Evolutionary conservation across 2,888 invertebrate species (phyloP).

Genomic region (Aleiodes alternator): DNA sequence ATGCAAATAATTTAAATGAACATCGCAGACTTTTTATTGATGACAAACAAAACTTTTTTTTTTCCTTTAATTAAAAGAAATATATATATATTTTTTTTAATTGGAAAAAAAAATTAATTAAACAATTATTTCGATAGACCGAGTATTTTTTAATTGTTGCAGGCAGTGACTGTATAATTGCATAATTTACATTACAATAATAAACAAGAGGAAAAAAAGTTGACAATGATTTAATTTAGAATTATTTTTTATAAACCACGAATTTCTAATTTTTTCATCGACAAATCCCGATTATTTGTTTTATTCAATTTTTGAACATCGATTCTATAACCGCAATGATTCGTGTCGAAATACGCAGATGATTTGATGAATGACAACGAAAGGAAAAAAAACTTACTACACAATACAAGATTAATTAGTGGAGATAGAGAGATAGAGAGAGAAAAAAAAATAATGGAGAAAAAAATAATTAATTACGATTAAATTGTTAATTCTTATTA

Average conservation of each 20-base stretch:
- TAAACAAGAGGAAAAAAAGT: slow-evolving; percentile 24
- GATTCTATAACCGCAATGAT: no score
- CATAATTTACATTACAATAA: slow-evolving; percentile 30
- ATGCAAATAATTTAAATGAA: slow-evolving; percentile 30
- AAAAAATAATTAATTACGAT: slow-evolving; percentile 53
- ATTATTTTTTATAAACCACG: no score
- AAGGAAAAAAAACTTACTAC: slow-evolving; percentile 23
- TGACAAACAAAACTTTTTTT: slow-evolving; percentile 9
- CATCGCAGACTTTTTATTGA: slow-evolving; percentile 22
- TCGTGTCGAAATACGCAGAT: no score
- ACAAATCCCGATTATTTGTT: no score
- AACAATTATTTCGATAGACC: slow-evolving; percentile 17
- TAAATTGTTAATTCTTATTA: slow-evolving; percentile 67
- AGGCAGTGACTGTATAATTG: slow-evolving; percentile 46
- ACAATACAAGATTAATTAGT: slow-evolving; percentile 8
- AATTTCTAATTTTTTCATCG: no score
- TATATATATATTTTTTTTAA: background rate
- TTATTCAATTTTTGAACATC: no score
- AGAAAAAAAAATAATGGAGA: slow-evolving; percentile 48
- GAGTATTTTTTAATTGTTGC: slow-evolving; percentile 22
- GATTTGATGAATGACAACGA: no score
- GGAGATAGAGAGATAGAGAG: slow-evolving; percentile 50
- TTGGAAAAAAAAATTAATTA: slow-evolving; percentile 5
- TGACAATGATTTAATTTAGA: slow-evolving; percentile 31
- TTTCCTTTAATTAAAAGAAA: slow-evolving; percentile 16